Conservation (phyloP, 2,113 vertebrate genomes). For the Oryzias woworae region DNA sequence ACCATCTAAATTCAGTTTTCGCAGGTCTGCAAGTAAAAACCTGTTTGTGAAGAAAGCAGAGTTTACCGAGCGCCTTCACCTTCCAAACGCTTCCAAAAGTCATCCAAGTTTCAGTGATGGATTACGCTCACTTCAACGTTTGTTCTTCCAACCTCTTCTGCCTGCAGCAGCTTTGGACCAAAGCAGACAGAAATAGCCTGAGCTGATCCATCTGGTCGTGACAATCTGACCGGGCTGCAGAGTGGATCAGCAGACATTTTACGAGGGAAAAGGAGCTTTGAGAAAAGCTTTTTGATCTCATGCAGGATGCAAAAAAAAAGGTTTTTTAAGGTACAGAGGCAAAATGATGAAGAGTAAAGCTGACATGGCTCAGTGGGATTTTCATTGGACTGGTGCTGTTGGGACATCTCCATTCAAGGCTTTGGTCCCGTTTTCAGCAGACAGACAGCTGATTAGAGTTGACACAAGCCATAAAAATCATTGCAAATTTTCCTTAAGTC, state of each 20-base stretch:
- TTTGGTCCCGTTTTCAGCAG: not conserved
- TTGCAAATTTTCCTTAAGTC: too few relatives aligned
- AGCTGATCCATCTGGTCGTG: conserved; percentile 33
- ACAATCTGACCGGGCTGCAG: conserved; percentile 36
- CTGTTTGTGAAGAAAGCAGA: conserved; percentile 7
- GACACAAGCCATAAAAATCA: too few relatives aligned
- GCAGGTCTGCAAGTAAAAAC: conserved; percentile 11
- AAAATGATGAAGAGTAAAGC: not conserved
- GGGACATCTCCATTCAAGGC: not conserved
- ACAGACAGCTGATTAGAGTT: too few relatives aligned
- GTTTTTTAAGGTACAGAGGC: not conserved
- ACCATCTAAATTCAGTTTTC: not conserved
- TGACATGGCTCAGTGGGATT: not conserved
- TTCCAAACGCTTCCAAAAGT: conserved; percentile 28
- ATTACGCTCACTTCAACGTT: conserved; percentile 35
- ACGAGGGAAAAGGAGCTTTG: not conserved
- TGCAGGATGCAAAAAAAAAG: not conserved
- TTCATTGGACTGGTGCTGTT: not conserved
- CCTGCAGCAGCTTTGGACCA: conserved; percentile 40
- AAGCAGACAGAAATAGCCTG: conserved; percentile 44
- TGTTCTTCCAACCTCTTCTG: conserved; percentile 36
- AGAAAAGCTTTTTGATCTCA: not conserved
- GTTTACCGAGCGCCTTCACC: conserved; percentile 25
- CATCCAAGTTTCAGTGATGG: conserved; percentile 22
- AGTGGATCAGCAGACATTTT: conserved; percentile 3